phyloP scores from a whole-genome alignment of 2,797 vertebrate species.

The Phoeniculus purpureus region DNA sequence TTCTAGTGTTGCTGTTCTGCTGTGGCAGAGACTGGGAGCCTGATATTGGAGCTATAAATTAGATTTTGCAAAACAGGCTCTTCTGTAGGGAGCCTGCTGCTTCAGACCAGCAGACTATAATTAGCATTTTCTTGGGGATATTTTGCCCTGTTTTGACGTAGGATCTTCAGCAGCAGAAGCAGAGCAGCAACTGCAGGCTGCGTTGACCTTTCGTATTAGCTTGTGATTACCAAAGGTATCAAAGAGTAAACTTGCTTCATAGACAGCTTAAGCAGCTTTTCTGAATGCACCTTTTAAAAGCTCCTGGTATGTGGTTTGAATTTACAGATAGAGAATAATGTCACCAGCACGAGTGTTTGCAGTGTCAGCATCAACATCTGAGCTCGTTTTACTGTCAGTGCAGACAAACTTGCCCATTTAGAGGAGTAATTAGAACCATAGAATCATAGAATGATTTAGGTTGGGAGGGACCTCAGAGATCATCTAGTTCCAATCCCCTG shows the following conservation, averaged over 20 bases:
- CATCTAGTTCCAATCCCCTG: too few species aligned
- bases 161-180: slow-evolving; percentile 7
- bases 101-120: slow-evolving; percentile 34
- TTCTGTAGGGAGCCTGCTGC: background rate
- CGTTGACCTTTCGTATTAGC: background rate
- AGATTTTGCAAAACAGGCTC: background rate
- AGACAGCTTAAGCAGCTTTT: background rate
- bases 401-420: background rate
- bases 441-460: too few species aligned
- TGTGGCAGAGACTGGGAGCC: background rate
- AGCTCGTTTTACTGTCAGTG: background rate
- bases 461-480: too few species aligned
- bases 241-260: background rate
- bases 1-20: slow-evolving; percentile 5
- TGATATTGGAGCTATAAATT: slow-evolving; percentile 24
- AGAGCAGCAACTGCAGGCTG: background rate
- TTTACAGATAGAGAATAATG: background rate
- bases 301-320: background rate
- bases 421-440: background rate
- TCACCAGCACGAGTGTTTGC: background rate
- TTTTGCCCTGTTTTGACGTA: slow-evolving; percentile 45
- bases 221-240: background rate
- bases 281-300: background rate
- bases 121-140: slow-evolving; percentile 36
- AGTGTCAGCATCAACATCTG: background rate